phyloP scores from a whole-genome alignment of 2,888 invertebrate genomes.

The Cataglyphis altisquamis region DNA sequence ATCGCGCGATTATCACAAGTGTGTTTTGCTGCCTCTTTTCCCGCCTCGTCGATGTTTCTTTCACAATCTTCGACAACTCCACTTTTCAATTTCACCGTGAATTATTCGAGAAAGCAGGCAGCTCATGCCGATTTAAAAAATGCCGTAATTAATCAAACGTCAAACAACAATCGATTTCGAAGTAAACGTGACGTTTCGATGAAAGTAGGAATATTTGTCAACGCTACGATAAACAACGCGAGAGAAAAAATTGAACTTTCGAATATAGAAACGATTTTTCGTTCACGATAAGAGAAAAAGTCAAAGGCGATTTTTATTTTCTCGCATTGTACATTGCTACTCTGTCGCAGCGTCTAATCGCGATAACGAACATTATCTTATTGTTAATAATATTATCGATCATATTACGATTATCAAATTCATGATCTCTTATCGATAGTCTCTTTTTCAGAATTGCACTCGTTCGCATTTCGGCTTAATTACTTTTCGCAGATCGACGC shows the following conservation, averaged over 20 bases:
- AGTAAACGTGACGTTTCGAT: not conserved
- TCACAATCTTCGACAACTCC: not conserved
- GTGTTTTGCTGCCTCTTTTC: constrained; percentile 47
- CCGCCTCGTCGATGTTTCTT: constrained; percentile 13
- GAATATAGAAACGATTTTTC: not conserved
- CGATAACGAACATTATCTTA: constrained; percentile 8
- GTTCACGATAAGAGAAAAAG: not conserved
- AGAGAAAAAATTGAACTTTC: not conserved
- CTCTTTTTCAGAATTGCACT: not conserved
- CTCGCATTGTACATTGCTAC: not conserved
- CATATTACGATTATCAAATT: constrained; percentile 16
- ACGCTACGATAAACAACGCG: not conserved
- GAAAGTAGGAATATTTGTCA: constrained; percentile 14
- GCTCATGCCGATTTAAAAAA: not conserved
- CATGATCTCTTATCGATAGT: constrained; percentile 17
- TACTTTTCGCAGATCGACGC: not conserved
- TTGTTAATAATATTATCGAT: not conserved
- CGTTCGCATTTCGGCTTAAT: not conserved
- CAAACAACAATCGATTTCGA: not conserved
- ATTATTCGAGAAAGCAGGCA: constrained; percentile 31
- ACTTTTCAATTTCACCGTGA: not conserved
- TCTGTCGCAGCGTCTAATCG: not conserved
- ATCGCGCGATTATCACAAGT: constrained; percentile 63
- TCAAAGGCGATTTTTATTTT: not conserved
- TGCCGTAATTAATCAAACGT: constrained; percentile 13